Conservation (phyloP, 2,888 invertebrate species). For the Drosophila maculinotata region DNA sequence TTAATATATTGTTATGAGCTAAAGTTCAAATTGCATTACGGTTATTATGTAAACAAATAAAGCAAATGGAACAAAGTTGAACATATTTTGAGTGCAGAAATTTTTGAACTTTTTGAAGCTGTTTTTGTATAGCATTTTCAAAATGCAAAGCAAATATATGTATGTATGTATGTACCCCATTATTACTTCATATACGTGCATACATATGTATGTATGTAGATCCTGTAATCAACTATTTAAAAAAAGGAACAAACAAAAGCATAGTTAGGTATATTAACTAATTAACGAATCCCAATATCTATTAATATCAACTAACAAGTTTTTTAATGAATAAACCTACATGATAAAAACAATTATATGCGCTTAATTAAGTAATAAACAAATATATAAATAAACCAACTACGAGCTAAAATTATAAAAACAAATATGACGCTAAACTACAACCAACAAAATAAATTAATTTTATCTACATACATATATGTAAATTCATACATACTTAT, state of each 20-base stretch:
- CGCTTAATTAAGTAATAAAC: conserved; percentile 41
- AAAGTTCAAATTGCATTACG: conserved; percentile 75
- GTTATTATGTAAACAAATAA: conserved; percentile 51
- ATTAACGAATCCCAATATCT: conserved; percentile 64
- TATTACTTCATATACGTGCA: conserved; percentile 18
- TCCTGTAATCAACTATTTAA: conserved; percentile 28
- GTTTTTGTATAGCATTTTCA: conserved; percentile 63
- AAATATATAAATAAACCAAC: conserved; percentile 11
- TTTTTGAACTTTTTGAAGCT: conserved; percentile 75
- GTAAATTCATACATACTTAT: conserved; percentile 48
- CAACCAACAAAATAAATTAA: conserved; percentile 30
- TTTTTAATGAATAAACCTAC: conserved; percentile 57
- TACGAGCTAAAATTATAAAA: conserved; percentile 27
- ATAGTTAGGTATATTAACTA: conserved; percentile 73
- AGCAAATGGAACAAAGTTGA: conserved; percentile 76
- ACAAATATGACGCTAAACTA: conserved; percentile 23
- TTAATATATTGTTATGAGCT: conserved; percentile 74
- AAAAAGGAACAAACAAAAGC: conserved; percentile 13
- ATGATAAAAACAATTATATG: conserved; percentile 41
- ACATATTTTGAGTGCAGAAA: conserved; percentile 70
- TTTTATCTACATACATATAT: conserved; percentile 42
- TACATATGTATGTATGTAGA: conserved; percentile 19
- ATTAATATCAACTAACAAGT: conserved; percentile 65
- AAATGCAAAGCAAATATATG: conserved; percentile 36
- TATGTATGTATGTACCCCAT: conserved; percentile 19